Evolutionary conservation across 1,140 invertebrate genomes (phyloP).

Genomic region (Drosophila ananassae): DNA sequence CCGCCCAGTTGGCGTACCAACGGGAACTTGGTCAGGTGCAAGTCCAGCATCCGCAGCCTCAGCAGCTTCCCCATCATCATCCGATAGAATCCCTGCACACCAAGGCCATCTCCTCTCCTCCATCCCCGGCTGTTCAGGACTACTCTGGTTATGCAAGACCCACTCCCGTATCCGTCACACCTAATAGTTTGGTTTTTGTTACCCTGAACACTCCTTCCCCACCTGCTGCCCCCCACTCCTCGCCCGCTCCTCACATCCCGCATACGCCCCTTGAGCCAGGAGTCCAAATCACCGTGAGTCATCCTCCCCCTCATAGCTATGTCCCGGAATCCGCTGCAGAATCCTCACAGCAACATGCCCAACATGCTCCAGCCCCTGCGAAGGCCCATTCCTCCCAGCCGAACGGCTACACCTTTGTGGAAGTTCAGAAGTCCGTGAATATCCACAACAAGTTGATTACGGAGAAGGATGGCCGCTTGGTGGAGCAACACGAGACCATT

Average conservation of each 20-base stretch:
- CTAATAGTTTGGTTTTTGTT: constrained; percentile 62
- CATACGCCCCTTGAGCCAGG: constrained; percentile 1
- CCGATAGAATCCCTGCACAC: constrained; percentile 45
- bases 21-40: constrained; percentile 30
- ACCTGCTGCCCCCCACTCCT: neutral
- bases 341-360: constrained; percentile 51
- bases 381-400: constrained; percentile 34
- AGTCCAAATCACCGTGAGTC: constrained; percentile 15
- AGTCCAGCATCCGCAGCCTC: neutral
- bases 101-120: constrained; percentile 53
- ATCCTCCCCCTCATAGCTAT: constrained; percentile 62
- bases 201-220: constrained; percentile 57
- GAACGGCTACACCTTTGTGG: constrained; percentile 85
- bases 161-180: constrained; percentile 30
- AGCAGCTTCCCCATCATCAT: constrained; percentile 1
- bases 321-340: constrained; percentile 63
- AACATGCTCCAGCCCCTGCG: constrained; percentile 32
- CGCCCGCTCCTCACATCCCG: constrained; percentile 5
- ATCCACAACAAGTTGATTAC: constrained; percentile 82
- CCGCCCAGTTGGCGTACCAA: constrained; percentile 54
- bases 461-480: constrained; percentile 70
- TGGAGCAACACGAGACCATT: constrained; percentile 80
- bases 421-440: constrained; percentile 86
- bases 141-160: constrained; percentile 43
- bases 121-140: neutral